These are phyloP conservation scores for Scaptomyza montana DNA, from an alignment of 1,140 invertebrate species.

Conservation along the genomic window DNA sequence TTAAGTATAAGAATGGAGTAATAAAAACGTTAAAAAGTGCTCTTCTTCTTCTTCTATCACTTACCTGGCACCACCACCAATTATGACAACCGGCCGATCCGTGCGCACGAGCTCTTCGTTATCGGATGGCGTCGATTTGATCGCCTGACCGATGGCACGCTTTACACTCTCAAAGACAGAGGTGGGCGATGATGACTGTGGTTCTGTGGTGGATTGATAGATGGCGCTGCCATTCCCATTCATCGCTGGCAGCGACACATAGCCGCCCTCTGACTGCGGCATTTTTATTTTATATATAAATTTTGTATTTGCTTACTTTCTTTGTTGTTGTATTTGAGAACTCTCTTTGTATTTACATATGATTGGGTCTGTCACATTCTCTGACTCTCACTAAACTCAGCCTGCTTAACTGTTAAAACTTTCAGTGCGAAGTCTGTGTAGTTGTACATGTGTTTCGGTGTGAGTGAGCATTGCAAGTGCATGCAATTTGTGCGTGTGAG, in stretches of 20 bases:
- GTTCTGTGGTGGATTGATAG: slow-evolving; percentile 83
- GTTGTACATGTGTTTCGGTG: slow-evolving; percentile 16
- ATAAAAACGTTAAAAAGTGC: slow-evolving; percentile 8
- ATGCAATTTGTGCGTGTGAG: slow-evolving; percentile 46
- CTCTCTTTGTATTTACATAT: slow-evolving; percentile 8
- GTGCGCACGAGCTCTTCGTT: slow-evolving; percentile 73
- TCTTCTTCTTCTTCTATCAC: slow-evolving; percentile 28
- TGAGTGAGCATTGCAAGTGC: slow-evolving; percentile 28
- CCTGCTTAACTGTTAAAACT: slow-evolving; percentile 36
- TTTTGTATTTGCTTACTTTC: slow-evolving; percentile 23
- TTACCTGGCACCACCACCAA: slow-evolving; percentile 79
- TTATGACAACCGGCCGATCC: slow-evolving; percentile 71
- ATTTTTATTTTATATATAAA: slow-evolving; percentile 48
- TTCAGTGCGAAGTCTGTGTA: slow-evolving; percentile 18
- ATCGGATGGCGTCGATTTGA: slow-evolving; percentile 69
- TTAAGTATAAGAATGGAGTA: slow-evolving; percentile 21
- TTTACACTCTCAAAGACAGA: slow-evolving; percentile 82
- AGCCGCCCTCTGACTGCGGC: slow-evolving; percentile 83
- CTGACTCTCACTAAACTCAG: slow-evolving; percentile 32
- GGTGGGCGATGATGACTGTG: slow-evolving; percentile 62
- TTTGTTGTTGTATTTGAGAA: slow-evolving; percentile 1
- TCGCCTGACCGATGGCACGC: slow-evolving; percentile 80
- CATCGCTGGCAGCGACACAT: slow-evolving; percentile 77
- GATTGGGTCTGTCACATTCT: slow-evolving; percentile 15
- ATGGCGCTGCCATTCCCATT: slow-evolving; percentile 75